phyloP scores from a whole-genome alignment of 2,888 invertebrate species.

The Drosophila subsilvestris region DNA sequence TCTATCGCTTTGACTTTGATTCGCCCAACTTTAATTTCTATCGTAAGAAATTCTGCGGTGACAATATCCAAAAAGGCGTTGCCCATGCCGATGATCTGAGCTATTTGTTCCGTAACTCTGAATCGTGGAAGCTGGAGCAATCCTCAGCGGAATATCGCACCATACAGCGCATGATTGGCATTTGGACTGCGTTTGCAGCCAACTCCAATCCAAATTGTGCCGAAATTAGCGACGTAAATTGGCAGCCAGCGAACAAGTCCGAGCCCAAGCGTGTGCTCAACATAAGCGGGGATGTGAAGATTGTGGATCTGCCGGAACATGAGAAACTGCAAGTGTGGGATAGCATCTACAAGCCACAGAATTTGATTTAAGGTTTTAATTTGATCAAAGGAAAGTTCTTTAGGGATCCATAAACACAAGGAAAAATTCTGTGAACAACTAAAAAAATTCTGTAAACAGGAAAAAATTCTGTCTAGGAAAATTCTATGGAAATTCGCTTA shows the following conservation, averaged over 20 bases:
- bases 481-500: not conserved
- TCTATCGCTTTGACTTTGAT: conserved; percentile 81
- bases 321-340: conserved; percentile 74
- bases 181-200: conserved; percentile 77
- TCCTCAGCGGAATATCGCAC: conserved; percentile 71
- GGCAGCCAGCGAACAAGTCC: conserved; percentile 55
- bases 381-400: not conserved
- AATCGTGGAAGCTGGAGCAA: conserved; percentile 58
- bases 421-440: not conserved
- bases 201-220: conserved; percentile 75
- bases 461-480: too few species aligned
- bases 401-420: not conserved
- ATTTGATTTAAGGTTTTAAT: conserved; percentile 40
- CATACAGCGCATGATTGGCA: conserved; percentile 75
- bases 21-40: conserved; percentile 77
- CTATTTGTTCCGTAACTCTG: conserved; percentile 71
- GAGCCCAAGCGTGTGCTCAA: conserved; percentile 69
- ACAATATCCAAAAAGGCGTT: conserved; percentile 65
- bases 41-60: conserved; percentile 71
- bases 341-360: conserved; percentile 60
- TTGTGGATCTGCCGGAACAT: conserved; percentile 75
- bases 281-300: conserved; percentile 66
- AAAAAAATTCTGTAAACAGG: too few species aligned
- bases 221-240: conserved; percentile 59
- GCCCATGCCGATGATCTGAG: conserved; percentile 81